phyloP scores from a whole-genome alignment of 2,797 vertebrate genomes.

The Emys orbicularis region DNA sequence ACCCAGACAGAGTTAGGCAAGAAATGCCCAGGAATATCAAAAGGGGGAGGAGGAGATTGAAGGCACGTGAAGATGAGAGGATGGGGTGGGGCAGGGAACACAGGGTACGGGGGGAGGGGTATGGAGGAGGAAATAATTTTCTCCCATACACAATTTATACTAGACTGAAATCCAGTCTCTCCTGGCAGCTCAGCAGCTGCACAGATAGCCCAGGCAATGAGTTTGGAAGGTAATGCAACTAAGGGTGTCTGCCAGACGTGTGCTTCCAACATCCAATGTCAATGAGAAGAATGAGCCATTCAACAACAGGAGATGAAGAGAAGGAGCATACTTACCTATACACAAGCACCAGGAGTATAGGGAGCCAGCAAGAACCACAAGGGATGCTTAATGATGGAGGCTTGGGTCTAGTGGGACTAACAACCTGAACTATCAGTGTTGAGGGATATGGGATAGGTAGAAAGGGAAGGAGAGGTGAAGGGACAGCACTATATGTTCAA shows the following conservation, averaged over 20 bases:
- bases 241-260: background rate
- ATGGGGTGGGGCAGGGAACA: rapidly evolving
- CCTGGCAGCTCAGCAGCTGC: background rate
- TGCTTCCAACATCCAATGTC: background rate
- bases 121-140: rapidly evolving
- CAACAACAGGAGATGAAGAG: background rate
- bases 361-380: background rate
- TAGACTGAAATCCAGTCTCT: rapidly evolving
- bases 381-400: background rate
- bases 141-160: background rate
- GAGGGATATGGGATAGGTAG: rapidly evolving
- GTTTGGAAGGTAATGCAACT: background rate
- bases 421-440: background rate
- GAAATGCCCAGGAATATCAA: background rate
- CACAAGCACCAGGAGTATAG: background rate
- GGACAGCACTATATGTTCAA: background rate
- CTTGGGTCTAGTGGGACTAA: background rate
- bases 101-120: background rate
- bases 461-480: rapidly evolving
- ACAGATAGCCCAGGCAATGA: background rate
- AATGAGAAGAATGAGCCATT: background rate
- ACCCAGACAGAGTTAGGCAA: background rate
- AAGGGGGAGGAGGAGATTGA: background rate
- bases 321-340: background rate
- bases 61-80: background rate